Base-by-base conservation (phyloP, 2,888 invertebrate genomes). In the Camponotus fellah region DNA sequence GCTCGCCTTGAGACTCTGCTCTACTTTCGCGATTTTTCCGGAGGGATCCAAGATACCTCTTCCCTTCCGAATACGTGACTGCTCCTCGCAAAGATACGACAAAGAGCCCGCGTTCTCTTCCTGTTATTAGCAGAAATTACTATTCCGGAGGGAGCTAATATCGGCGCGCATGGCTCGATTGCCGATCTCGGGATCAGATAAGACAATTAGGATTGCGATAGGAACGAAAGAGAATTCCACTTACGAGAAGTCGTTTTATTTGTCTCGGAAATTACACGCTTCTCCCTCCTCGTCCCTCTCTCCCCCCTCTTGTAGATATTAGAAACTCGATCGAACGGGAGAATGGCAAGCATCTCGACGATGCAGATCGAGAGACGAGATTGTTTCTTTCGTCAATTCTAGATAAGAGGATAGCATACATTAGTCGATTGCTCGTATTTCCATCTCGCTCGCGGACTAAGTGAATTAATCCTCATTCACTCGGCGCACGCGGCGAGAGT, bases 71-170 rank as follows among this genome's bases (percentile, higher is more conserved):
- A 53, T 12, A 68, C 83, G 56, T 65, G 80, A 80, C 26, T 53
- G 21, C 49, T 71, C 62, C 26, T 71, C 43, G 37, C 43, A 12
- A 53, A 69, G 60, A 74, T 65, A 72, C 58, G 75, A 40, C 71
- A 56, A 37, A 26, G 43, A 40, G 21, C 10, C 2, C 49, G 14
- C 58, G 64, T 60, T 49, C 49, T 49, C 49, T 86, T 86, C 86
- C 86, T 83, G 85, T 64, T 85, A 86, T 85, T 86, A 83, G 62
- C 62, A 77, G 75, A 79, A 81, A 86, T 85, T 83, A 81, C 82
- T 75, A 80, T 86, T 86, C 75, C 43, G 69, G 56, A 49, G 49
- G 49, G 49, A n/a, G 49, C 58, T 58, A 46, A 79, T 85, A n/a
- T 34, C 60, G 76, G 26, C 26, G 26, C 26, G 26, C 26, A 26